phyloP scores from a whole-genome alignment of 2,113 vertebrate species.

The Callaeas wilsoni region DNA sequence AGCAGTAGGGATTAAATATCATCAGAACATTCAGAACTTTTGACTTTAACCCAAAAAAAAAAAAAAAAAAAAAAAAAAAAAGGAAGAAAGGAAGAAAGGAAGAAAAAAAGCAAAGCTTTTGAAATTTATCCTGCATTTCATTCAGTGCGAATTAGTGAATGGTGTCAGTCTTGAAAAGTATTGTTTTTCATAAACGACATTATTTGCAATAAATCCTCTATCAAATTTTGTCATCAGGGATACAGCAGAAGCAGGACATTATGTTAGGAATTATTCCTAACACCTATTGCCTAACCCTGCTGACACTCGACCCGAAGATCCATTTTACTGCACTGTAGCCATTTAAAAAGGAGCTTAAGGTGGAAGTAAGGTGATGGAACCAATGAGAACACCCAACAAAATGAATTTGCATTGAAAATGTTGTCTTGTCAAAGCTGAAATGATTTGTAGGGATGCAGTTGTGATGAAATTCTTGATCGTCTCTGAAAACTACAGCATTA shows the following conservation, averaged over 20 bases:
- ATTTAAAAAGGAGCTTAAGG: not conserved
- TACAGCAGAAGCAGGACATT: not conserved
- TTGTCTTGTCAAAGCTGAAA: not conserved
- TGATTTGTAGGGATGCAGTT: not conserved
- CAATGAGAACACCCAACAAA: not conserved
- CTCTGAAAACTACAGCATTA: not conserved
- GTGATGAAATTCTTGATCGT: not conserved
- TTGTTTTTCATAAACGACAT: not conserved
- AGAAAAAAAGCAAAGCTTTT: not conserved
- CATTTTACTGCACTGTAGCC: not conserved
- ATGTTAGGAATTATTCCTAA: not conserved
- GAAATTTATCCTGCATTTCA: not conserved
- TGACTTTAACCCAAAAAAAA: not conserved
- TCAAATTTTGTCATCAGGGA: not conserved
- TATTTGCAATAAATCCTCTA: not conserved
- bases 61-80: too few species aligned
- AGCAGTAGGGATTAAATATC: not conserved
- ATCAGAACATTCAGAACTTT: not conserved
- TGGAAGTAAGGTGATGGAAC: not conserved
- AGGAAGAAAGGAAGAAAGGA: too few species aligned
- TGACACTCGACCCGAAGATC: not conserved
- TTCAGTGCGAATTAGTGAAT: not conserved
- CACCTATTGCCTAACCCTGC: not conserved
- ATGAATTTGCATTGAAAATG: not conserved
- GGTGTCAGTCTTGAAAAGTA: not conserved